Base-by-base conservation (phyloP, 2,888 invertebrate species). In the Clistopyga incitator region DNA sequence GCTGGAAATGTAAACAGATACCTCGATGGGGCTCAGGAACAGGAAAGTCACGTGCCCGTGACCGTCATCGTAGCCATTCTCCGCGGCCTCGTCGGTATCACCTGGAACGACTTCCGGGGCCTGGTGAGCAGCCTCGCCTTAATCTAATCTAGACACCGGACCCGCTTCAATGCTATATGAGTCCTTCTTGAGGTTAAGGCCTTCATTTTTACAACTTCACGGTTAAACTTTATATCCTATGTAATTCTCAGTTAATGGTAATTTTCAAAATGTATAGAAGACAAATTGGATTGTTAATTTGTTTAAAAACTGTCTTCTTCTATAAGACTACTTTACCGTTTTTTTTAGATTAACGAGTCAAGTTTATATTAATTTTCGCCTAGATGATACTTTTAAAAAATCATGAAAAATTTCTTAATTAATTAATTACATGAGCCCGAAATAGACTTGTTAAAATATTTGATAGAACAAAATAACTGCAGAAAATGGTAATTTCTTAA, bases 61-160 rank as follows among this genome's bases (percentile, higher is more conserved):
- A 68, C 67, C 72, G 59, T 64, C 47, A 50, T 61, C 11, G 61
- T 25, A 34, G 61, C 50, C 72, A 38, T 74, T 74, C 45, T 50
- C 47, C 50, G 38, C 47, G 74, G 45, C 47, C 38, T 38, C 47
- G 68, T 80, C 79, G 72, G 72, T 78, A 78, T 68, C 72, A 61
- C 45, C 67, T 82, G 82, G 83, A 84, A 86, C 82, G 81, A 80
- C 80, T 81, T 84, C 83, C 81, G 86, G 81, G 23, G 54, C 77
- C 64, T 65, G 80, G 84, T 78, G 75, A 74, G 78, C 80, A 74
- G 78, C 80, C 80, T 65, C 77, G 77, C 72, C 68, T 83, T 82
- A 86, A 86, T 84, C 83, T 82, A 85, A 86, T 86, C 83, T 81
- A 13, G 50, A 34, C 65, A 64, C 74, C 61, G 42, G 65, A 42